phyloP scores from a whole-genome alignment of 1,140 invertebrate genomes.

The Leptopilina clavipes region DNA sequence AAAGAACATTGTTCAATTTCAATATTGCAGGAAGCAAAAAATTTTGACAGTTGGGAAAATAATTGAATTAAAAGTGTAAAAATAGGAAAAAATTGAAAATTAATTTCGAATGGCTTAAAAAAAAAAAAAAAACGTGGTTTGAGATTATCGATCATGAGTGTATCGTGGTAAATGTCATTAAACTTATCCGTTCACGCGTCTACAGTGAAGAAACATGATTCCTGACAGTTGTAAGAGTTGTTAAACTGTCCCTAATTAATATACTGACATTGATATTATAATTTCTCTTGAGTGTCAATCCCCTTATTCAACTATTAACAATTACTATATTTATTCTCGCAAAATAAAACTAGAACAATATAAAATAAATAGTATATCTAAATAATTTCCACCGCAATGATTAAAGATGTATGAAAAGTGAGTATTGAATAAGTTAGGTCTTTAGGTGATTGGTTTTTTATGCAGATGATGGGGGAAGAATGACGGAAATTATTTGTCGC shows the following conservation, averaged over 20 bases:
- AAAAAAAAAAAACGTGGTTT: not conserved
- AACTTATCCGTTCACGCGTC: constrained; percentile 29
- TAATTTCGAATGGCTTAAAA: too few relatives aligned
- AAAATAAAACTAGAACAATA: too few relatives aligned
- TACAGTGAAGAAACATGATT: not conserved
- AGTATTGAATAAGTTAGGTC: too few relatives aligned
- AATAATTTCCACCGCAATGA: too few relatives aligned
- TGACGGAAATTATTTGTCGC: constrained; percentile 59
- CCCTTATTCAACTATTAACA: not conserved
- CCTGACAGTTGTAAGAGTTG: constrained; percentile 24
- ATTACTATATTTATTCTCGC: not conserved
- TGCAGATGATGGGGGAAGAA: constrained; percentile 18
- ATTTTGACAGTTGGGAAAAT: not conserved
- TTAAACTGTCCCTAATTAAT: constrained; percentile 1
- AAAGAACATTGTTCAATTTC: too few relatives aligned
- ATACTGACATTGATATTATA: not conserved
- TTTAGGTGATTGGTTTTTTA: constrained; percentile 18
- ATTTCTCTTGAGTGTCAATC: constrained; percentile 2
- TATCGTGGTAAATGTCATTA: constrained; percentile 3
- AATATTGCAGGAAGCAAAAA: not conserved
- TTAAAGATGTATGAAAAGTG: too few relatives aligned
- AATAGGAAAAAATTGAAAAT: not conserved
- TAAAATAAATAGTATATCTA: too few relatives aligned
- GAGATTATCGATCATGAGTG: not conserved
- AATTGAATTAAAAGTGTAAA: not conserved